Percentiles rank a stretch among this genome's conserved stretches.
phyloP scores from a whole-genome alignment of 2,113 vertebrate species.

The Motacilla tschutschensis region DNA sequence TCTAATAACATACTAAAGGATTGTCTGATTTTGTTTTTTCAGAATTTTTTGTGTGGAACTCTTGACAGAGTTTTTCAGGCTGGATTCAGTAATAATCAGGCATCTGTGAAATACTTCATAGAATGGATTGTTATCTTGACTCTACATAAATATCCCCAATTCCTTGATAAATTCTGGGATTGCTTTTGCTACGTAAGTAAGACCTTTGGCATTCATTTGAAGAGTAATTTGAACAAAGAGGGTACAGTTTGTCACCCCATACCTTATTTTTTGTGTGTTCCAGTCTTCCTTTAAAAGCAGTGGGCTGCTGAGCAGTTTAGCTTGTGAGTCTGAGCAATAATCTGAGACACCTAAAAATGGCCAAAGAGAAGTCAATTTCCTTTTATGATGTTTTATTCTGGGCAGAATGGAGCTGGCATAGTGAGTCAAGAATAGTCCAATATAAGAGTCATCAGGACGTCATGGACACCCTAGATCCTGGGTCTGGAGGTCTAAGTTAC shows the following conservation, averaged over 20 bases:
- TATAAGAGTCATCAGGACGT: background rate
- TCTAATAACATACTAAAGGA: background rate
- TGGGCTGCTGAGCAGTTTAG: background rate
- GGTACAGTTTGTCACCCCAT: background rate
- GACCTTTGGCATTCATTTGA: background rate
- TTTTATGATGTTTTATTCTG: background rate
- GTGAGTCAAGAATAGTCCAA: background rate
- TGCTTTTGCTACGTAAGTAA: slow-evolving; percentile 86
- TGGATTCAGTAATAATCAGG: slow-evolving; percentile 88
- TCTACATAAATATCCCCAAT: slow-evolving; percentile 81
- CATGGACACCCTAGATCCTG: background rate
- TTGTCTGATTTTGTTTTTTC: slow-evolving; percentile 37
- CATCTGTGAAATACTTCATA: slow-evolving; percentile 93
- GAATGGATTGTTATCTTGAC: slow-evolving; percentile 90
- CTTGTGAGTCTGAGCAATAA: background rate
- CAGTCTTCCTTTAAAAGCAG: background rate
- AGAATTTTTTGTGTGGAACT: slow-evolving; percentile 82
- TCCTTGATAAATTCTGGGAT: slow-evolving; percentile 84
- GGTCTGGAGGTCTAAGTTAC: background rate
- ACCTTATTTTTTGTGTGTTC: background rate
- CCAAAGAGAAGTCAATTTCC: background rate
- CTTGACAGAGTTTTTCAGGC: slow-evolving; percentile 82
- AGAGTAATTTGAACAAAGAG: background rate
- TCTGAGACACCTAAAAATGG: background rate
- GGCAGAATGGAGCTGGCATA: background rate